These are phyloP conservation scores for Rhopalosiphum maidis DNA, from an alignment of 1,140 invertebrate species.

Conservation along the genomic window DNA sequence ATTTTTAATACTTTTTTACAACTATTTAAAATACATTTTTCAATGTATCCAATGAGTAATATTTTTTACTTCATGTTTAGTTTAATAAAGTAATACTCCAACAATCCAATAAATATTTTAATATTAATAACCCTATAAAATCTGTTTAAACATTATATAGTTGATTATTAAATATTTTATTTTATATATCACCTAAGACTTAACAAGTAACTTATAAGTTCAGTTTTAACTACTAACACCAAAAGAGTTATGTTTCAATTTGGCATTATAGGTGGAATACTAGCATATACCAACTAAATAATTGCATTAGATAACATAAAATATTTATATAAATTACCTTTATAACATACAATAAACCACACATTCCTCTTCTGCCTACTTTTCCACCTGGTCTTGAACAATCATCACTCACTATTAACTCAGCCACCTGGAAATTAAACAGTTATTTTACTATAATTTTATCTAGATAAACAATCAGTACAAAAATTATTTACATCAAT, in stretches of 20 bases:
- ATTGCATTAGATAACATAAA: neutral
- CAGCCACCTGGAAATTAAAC: slow-evolving; percentile 60
- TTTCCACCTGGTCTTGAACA: slow-evolving; percentile 67
- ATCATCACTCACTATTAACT: slow-evolving; percentile 74
- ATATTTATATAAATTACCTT: slow-evolving; percentile 70
- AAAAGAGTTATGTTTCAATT: neutral
- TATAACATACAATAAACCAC: slow-evolving; percentile 75
- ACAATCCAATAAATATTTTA: neutral
- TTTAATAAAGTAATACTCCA: neutral
- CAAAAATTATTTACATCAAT: slow-evolving; percentile 67
- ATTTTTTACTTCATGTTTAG: neutral
- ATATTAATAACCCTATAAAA: neutral
- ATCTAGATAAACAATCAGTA: too few species aligned
- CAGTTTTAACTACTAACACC: too few species aligned
- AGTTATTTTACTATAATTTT: neutral
- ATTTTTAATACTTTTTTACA: neutral
- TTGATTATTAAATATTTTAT: too few species aligned
- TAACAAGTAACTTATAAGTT: too few species aligned
- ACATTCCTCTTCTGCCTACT: slow-evolving; percentile 77
- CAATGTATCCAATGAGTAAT: neutral
- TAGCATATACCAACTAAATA: neutral
- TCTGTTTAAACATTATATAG: too few species aligned
- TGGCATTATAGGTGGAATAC: neutral
- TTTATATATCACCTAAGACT: too few species aligned
- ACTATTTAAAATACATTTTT: neutral